phyloP scores from a whole-genome alignment of 2,113 vertebrate species.

The Grus americana region DNA sequence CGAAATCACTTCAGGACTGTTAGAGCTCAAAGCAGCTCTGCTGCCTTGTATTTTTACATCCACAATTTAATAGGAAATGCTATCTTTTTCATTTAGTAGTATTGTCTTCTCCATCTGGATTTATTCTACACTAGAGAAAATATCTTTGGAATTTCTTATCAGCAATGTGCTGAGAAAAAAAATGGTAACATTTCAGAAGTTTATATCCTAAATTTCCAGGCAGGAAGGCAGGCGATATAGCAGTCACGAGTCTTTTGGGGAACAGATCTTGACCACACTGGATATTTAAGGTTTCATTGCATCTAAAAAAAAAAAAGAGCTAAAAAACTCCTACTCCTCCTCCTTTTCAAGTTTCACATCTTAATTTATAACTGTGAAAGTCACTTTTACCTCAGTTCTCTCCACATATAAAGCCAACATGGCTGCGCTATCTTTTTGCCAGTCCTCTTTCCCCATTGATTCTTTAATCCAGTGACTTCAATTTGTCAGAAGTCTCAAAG shows the following conservation, averaged over 20 bases:
- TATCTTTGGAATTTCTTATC: not conserved
- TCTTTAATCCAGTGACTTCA: not conserved
- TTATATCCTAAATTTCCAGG: not conserved
- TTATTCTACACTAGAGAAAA: not conserved
- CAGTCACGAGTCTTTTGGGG: not conserved
- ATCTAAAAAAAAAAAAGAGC: not conserved
- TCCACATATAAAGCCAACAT: not conserved
- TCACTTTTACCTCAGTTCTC: not conserved
- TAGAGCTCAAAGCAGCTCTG: not conserved
- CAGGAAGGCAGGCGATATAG: not conserved
- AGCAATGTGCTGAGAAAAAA: not conserved
- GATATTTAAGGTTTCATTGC: not conserved
- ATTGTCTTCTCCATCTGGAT: not conserved
- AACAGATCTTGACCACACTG: not conserved
- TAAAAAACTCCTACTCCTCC: not conserved
- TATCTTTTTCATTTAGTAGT: not conserved
- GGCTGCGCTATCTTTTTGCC: not conserved
- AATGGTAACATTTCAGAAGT: not conserved
- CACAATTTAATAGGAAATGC: not conserved
- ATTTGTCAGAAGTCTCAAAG: not conserved
- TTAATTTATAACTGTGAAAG: not conserved
- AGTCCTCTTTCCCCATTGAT: not conserved
- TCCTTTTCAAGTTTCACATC: not conserved
- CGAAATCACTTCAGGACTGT: not conserved
- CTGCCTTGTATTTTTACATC: not conserved